Evolutionary conservation across 2,888 invertebrate genomes (phyloP).

Genomic region (Trissonchulus latispiculum): DNA sequence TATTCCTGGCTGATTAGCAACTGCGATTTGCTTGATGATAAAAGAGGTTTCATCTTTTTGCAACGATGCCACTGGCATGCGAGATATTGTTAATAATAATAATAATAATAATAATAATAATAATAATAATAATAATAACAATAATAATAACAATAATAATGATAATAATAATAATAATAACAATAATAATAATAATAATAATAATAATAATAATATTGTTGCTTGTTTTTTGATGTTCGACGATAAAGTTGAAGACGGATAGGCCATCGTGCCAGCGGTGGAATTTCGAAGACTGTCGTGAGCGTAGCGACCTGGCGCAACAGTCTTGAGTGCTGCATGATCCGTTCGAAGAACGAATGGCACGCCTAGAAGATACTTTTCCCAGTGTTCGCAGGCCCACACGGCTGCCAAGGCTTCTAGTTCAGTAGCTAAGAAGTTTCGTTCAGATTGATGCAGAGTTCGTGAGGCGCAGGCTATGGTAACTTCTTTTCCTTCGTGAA

Average conservation of each 20-base stretch:
- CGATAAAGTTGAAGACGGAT: background rate
- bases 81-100: too few species aligned
- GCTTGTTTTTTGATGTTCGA: background rate
- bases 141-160: too few species aligned
- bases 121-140: too few species aligned
- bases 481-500: constrained; percentile 2
- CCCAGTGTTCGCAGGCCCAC: background rate
- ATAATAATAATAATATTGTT: background rate
- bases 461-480: background rate
- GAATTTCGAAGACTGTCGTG: background rate
- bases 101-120: too few species aligned
- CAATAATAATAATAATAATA: too few species aligned
- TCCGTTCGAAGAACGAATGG: constrained; percentile 1
- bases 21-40: too few species aligned
- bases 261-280: background rate
- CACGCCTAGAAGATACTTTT: background rate
- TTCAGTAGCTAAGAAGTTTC: background rate
- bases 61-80: too few species aligned
- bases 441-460: background rate
- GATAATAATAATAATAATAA: too few species aligned
- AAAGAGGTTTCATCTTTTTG: too few species aligned
- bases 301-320: background rate
- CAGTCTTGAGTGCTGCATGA: background rate
- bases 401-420: background rate
- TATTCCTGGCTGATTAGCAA: too few species aligned